These are phyloP conservation scores for Emydoidea blandingii DNA, from an alignment of 2,797 vertebrate genomes.

Conservation along the genomic window DNA sequence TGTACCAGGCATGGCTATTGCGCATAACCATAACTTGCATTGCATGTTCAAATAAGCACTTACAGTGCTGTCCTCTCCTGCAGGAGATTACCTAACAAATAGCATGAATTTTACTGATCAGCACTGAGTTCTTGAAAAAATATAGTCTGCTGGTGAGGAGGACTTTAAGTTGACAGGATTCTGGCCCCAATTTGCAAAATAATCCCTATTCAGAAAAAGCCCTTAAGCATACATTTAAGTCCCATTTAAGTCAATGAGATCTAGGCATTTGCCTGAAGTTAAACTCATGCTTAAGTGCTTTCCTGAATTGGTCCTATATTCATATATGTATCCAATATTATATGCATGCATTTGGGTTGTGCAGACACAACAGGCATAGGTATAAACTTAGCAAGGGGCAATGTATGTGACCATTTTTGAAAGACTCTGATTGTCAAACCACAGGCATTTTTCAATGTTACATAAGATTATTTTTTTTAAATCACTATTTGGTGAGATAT, in stretches of 20 bases:
- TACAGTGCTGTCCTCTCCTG: neutral
- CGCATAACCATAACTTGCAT: neutral
- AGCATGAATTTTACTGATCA: neutral
- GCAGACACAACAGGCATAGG: neutral
- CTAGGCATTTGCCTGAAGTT: too few relatives aligned
- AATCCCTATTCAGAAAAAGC: neutral
- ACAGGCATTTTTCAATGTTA: neutral
- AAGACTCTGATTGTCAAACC: neutral
- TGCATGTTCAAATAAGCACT: neutral
- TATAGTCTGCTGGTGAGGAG: neutral
- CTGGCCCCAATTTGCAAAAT: neutral
- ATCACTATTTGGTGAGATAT: neutral
- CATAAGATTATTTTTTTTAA: neutral
- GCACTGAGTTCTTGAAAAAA: neutral
- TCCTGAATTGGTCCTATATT: too few relatives aligned
- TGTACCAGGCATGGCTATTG: neutral
- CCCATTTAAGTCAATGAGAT: neutral
- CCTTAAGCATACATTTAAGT: neutral
- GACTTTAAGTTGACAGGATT: neutral
- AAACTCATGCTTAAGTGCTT: too few relatives aligned
- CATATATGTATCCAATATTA: too few relatives aligned
- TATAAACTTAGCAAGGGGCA: neutral
- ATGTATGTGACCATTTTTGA: neutral
- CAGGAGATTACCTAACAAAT: neutral
- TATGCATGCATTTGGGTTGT: neutral